Evolutionary conservation across 2,888 invertebrate genomes (phyloP).

Genomic region (Phrixothrix hirtus): DNA sequence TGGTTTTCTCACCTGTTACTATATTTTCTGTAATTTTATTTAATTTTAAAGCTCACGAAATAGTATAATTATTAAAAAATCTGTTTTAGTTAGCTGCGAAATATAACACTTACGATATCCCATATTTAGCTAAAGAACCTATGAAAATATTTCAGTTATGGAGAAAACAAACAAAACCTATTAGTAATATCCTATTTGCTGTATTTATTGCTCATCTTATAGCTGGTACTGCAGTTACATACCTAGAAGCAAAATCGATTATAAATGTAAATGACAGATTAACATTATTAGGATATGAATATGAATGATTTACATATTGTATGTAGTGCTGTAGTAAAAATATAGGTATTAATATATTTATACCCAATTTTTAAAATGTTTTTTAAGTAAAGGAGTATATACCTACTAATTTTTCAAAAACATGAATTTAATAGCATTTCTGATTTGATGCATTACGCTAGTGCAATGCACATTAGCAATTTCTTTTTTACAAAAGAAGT

Average conservation of each 20-base stretch:
- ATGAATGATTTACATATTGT: background rate
- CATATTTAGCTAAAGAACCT: conserved; percentile 63
- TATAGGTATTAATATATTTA: too few relatives aligned
- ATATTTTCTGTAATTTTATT: conserved; percentile 62
- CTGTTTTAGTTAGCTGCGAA: conserved; percentile 66
- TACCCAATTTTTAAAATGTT: too few relatives aligned
- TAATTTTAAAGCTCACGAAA: too few relatives aligned
- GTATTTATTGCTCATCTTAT: conserved; percentile 60
- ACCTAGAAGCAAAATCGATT: conserved; percentile 63
- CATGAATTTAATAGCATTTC: too few relatives aligned
- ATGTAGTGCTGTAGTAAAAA: too few relatives aligned
- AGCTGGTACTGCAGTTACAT: conserved; percentile 63
- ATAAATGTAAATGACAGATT: conserved; percentile 55
- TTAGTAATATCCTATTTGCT: conserved; percentile 57
- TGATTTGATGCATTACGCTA: too few relatives aligned
- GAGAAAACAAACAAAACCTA: conserved; percentile 60
- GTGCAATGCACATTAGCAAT: too few relatives aligned
- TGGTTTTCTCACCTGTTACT: conserved; percentile 63
- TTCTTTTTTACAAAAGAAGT: too few relatives aligned
- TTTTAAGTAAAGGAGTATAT: too few relatives aligned
- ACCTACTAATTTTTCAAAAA: too few relatives aligned
- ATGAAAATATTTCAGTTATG: conserved; percentile 60
- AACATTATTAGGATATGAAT: conserved; percentile 12
- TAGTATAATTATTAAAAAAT: too few relatives aligned
- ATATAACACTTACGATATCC: conserved; percentile 66